Conservation (phyloP, 35 echinoderm and acorn worm species). For the Heliocidaris tuberculata region DNA sequence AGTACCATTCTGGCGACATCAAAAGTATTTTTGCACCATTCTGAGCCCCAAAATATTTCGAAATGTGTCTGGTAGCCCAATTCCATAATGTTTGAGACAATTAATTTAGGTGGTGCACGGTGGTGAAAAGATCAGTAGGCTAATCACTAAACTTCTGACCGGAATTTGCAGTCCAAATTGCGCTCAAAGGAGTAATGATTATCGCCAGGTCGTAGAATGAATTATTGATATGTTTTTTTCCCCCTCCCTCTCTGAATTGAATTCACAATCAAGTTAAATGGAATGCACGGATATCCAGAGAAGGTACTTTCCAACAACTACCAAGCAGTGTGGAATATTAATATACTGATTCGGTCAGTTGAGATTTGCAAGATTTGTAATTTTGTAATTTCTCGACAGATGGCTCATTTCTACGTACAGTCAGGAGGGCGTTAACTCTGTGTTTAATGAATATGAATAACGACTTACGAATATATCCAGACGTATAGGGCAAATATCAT, state of each 20-base stretch:
- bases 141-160: not conserved
- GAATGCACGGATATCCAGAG: not conserved
- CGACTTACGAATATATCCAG: too few species aligned
- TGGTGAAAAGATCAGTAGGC: not conserved
- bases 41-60: not conserved
- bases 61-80: not conserved
- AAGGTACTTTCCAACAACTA: too few species aligned
- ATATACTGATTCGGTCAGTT: not conserved
- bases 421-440: not conserved
- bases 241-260: not conserved
- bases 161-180: not conserved
- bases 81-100: not conserved
- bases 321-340: not conserved
- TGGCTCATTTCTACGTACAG: not conserved
- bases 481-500: too few species aligned
- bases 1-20: not conserved
- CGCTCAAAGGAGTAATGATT: not conserved
- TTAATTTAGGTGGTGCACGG: not conserved
- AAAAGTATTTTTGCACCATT: not conserved
- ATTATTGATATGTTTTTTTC: not conserved
- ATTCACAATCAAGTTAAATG: not conserved
- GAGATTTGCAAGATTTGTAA: not conserved
- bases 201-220: not conserved
- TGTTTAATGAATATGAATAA: not conserved
- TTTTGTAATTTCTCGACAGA: not conserved